phyloP scores from a whole-genome alignment of 2,113 vertebrate genomes.

The Osmerus mordax region DNA sequence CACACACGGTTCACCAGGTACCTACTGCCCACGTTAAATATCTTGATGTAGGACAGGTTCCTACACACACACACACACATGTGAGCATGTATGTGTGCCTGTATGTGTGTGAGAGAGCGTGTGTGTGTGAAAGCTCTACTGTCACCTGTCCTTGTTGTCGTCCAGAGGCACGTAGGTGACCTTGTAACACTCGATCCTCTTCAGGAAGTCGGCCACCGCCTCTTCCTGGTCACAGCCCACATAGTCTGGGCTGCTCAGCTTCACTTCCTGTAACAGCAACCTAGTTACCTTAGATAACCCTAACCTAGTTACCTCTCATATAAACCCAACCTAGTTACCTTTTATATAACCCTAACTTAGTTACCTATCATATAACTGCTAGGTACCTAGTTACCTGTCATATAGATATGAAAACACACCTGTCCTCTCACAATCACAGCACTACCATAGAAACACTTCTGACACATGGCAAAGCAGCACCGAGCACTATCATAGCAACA shows the following conservation, averaged over 20 bases:
- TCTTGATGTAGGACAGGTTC: constrained; percentile 88
- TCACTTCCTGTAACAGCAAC: constrained; percentile 78
- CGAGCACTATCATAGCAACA: too few relatives aligned
- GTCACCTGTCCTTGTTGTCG: constrained; percentile 71
- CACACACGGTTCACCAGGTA: constrained; percentile 79
- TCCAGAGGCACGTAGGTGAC: constrained; percentile 82
- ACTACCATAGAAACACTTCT: too few relatives aligned
- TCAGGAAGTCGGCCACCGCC: constrained; percentile 82
- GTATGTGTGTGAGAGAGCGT: constrained; percentile 2
- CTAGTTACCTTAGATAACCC: too few relatives aligned
- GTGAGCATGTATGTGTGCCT: background rate
- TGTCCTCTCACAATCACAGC: too few relatives aligned
- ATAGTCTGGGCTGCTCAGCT: constrained; percentile 88
- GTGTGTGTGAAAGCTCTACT: constrained; percentile 68
- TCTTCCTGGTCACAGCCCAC: constrained; percentile 80
- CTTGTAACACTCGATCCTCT: constrained; percentile 88
- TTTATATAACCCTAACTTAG: background rate
- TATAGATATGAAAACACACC: too few relatives aligned
- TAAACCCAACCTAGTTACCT: background rate
- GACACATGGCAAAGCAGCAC: too few relatives aligned
- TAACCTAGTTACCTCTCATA: too few relatives aligned
- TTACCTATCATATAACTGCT: too few relatives aligned
- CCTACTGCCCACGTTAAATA: constrained; percentile 84
- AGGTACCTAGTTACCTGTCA: too few relatives aligned
- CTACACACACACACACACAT: background rate